Percentiles rank a stretch among this genome's conserved stretches.
These are phyloP conservation scores for Thera britannica DNA, from an alignment of 2,888 invertebrate species.

Conservation along the genomic window DNA sequence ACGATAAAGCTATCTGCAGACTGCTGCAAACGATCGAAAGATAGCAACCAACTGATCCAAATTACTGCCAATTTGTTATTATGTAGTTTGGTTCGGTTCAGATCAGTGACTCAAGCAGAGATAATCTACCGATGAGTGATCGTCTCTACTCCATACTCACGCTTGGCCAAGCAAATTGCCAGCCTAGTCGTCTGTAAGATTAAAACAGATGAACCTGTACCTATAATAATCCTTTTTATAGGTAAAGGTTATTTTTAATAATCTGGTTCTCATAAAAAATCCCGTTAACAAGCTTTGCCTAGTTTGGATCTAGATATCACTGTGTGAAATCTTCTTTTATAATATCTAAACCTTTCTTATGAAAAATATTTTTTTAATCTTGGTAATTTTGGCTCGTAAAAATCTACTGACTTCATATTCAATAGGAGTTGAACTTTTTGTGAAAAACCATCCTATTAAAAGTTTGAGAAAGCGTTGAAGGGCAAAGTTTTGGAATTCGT, in stretches of 20 bases:
- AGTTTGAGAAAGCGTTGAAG: conserved; percentile 26
- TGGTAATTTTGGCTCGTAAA: too few species aligned
- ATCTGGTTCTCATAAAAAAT: too few species aligned
- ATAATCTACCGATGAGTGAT: conserved; percentile 9
- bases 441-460: conserved; percentile 4
- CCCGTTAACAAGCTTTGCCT: too few species aligned
- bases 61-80: background rate
- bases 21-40: too few species aligned
- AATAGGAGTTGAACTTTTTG: background rate
- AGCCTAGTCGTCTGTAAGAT: background rate
- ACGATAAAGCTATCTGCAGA: too few species aligned
- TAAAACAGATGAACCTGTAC: background rate
- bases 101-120: conserved; percentile 5
- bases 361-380: too few species aligned
- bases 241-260: too few species aligned
- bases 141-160: background rate
- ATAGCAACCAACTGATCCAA: too few species aligned
- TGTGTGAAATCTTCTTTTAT: too few species aligned
- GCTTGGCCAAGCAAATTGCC: conserved; percentile 4
- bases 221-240: too few species aligned
- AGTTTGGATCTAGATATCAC: too few species aligned
- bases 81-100: conserved; percentile 1
- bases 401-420: background rate
- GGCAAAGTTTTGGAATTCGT: conserved; percentile 64
- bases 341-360: too few species aligned